phyloP scores from a whole-genome alignment of 2,797 vertebrate species.

The Propithecus deckenii region DNA sequence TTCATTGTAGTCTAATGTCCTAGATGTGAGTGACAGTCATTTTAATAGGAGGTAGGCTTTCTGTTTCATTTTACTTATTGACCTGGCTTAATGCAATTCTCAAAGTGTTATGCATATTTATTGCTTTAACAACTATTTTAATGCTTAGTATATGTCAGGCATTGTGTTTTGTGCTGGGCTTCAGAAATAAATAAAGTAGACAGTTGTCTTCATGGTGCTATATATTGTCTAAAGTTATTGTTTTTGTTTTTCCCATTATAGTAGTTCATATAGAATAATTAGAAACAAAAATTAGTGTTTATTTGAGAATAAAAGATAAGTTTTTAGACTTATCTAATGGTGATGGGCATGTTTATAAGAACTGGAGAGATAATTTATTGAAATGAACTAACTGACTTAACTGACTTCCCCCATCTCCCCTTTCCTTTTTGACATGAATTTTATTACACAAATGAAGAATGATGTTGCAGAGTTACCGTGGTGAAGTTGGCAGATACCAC shows the following conservation, averaged over 20 bases:
- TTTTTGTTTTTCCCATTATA: neutral
- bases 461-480: conserved; percentile 67
- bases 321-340: neutral
- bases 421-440: conserved; percentile 76
- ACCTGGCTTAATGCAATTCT: neutral
- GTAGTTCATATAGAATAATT: neutral
- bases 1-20: neutral
- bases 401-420: conserved; percentile 71
- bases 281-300: neutral
- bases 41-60: neutral
- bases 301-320: neutral
- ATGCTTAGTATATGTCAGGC: neutral
- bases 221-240: neutral
- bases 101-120: neutral
- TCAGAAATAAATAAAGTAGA: neutral
- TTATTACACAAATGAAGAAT: conserved; percentile 80
- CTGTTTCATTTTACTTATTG: neutral
- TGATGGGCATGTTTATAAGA: conserved; percentile 80
- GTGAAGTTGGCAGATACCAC: conserved; percentile 76
- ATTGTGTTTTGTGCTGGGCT: neutral
- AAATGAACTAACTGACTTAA: conserved; percentile 82
- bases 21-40: neutral
- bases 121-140: conserved; percentile 30
- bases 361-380: conserved; percentile 85
- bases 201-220: neutral